phyloP scores from a whole-genome alignment of 2,888 invertebrate species.

The Selenia dentaria region DNA sequence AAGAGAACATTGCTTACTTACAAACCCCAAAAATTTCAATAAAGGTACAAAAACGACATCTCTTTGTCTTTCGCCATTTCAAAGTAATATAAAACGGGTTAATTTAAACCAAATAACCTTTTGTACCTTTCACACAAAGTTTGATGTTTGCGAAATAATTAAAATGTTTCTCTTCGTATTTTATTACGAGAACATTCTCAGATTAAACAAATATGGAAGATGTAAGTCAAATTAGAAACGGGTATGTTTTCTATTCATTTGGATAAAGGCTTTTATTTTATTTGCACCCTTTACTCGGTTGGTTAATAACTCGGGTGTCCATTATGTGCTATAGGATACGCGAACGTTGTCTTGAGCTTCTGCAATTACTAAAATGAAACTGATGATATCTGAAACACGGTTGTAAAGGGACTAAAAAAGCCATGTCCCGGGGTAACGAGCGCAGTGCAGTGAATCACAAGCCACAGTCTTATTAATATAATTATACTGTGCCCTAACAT shows the following conservation, averaged over 20 bases:
- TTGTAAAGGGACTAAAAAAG: too few species aligned
- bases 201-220: conserved; percentile 4
- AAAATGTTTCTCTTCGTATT: conserved; percentile 20
- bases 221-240: conserved; percentile 6
- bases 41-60: not conserved
- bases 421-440: too few species aligned
- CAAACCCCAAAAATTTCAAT: not conserved
- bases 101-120: conserved; percentile 23
- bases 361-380: too few species aligned
- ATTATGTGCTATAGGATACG: too few species aligned
- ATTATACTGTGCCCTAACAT: too few species aligned
- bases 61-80: conserved; percentile 10
- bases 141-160: conserved; percentile 26
- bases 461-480: too few species aligned
- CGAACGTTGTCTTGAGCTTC: too few species aligned
- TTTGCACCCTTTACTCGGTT: too few species aligned
- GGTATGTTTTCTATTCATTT: not conserved
- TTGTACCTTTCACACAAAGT: conserved; percentile 24
- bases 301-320: too few species aligned
- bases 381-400: too few species aligned
- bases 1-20: too few species aligned
- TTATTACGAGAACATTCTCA: conserved; percentile 5
- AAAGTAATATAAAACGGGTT: conserved; percentile 18
- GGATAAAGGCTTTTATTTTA: not conserved
- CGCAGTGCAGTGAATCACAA: too few species aligned